Conservation (phyloP, 2,113 vertebrate genomes). For the Tauraco erythrolophus region DNA sequence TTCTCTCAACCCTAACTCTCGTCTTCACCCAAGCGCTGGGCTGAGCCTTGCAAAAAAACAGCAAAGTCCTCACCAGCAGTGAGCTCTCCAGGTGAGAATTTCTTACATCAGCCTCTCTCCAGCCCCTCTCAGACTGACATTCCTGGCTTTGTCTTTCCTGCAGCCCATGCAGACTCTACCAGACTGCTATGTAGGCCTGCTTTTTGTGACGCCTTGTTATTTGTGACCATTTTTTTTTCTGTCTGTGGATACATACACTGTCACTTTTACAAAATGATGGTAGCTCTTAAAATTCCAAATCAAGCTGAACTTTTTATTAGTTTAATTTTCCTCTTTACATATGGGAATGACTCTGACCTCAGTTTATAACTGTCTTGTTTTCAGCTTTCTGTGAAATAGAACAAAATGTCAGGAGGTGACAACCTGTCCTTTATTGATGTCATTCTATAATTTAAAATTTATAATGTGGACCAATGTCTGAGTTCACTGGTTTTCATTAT, state of each 20-base stretch:
- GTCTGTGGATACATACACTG: neutral
- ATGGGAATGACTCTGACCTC: neutral
- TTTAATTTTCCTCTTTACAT: neutral
- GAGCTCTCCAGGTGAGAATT: neutral
- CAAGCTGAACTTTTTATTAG: neutral
- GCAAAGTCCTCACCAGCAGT: neutral
- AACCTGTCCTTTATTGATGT: neutral
- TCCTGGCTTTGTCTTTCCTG: neutral
- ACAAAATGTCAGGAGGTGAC: neutral
- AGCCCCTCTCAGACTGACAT: neutral
- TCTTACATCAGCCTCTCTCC: neutral
- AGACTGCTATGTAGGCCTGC: neutral
- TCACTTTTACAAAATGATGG: neutral
- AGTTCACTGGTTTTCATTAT: neutral
- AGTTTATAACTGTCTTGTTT: neutral
- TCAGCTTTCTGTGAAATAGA: neutral
- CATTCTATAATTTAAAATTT: neutral
- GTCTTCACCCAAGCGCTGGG: neutral
- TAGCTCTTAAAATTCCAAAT: neutral
- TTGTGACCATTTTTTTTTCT: neutral
- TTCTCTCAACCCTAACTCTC: neutral
- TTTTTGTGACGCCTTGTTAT: neutral
- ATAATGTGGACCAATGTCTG: neutral
- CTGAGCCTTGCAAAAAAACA: neutral
- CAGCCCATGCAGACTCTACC: neutral